Evolutionary conservation across 1,140 invertebrate species (phyloP).

Genomic region (Mycetomoellerius zeteki): DNA sequence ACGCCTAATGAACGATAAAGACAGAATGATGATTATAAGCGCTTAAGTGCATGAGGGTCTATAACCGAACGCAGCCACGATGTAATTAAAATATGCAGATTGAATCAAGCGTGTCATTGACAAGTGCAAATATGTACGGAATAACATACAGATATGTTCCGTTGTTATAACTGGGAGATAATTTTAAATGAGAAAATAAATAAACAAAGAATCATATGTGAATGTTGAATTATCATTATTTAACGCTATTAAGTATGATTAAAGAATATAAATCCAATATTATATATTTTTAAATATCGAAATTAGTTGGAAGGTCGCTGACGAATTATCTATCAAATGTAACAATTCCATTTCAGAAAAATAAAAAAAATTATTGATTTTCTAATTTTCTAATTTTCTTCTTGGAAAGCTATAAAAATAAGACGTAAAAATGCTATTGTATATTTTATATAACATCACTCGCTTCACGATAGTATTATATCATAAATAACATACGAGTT

Average conservation of each 20-base stretch:
- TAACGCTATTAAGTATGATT: not conserved
- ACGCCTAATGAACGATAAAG: too few relatives aligned
- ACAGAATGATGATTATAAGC: too few relatives aligned
- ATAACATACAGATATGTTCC: too few relatives aligned
- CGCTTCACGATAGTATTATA: not conserved
- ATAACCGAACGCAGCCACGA: too few relatives aligned
- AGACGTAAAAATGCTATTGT: not conserved
- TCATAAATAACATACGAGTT: not conserved
- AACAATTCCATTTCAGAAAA: not conserved
- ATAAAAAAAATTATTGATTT: not conserved
- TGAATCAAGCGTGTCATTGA: not conserved
- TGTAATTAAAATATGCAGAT: conserved; percentile 23
- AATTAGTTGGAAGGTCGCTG: not conserved
- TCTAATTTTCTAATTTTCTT: not conserved
- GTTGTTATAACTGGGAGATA: not conserved
- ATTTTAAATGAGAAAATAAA: not conserved
- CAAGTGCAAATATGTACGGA: not conserved
- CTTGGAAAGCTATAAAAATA: not conserved
- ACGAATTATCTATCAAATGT: not conserved
- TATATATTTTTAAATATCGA: not conserved
- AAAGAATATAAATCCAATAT: not conserved
- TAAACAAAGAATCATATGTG: not conserved
- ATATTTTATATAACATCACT: not conserved
- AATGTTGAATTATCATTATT: not conserved
- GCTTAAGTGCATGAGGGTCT: too few relatives aligned